Evolutionary conservation across 2,797 vertebrate genomes (phyloP), one percentile per base, ranked within the genome.

Genomic region (Crocidura indochinensis): DNA sequence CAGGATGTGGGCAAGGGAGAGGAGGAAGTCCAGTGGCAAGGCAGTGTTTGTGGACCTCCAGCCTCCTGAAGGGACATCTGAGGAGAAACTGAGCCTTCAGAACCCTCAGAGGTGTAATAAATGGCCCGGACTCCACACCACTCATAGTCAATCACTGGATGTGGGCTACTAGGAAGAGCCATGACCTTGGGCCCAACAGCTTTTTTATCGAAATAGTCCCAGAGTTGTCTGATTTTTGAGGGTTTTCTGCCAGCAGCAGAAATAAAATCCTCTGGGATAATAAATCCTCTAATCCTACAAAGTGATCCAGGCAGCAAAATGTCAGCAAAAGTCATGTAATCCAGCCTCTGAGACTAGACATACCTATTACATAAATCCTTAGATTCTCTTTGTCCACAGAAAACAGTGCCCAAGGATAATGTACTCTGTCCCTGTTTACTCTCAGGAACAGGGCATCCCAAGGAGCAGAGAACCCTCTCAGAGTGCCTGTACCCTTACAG

Each of bases 271-370:
- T 47, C 71, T 73, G 24, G 47, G 9, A 4, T 47, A 81, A 75
- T 81, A 84, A 87, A 53, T 83, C 24, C 76, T 74, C 38, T 78
- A 49, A 84, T 60, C 10, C 27, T 71, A 51, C 77, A 92, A 26
- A 15, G 62, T 26, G 26, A 76, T 26, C 20, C 7, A 0, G 9
- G 15, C 27, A 83, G 68, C 46, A 84, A 87, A 5, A 89, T 72
- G 79, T 47, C 68, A 88, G 65, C 64, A 80, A 47, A 49, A 20
- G 72, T 77, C 73, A 67, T 27, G 29, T 20, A 84, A 60, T 26
- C 53, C 44, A 75, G 44, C 8, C 49, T 88, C 20, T 79, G 38
- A 73, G 83, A 47, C 17, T 60, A 74, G n/a, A 56, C 9, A 15
- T 46, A 38, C 14, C 9, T 71, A 31, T 62, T 38, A 44, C 10